Conservation (phyloP, 1,140 invertebrate genomes). For the Xylocopa sonorina region DNA sequence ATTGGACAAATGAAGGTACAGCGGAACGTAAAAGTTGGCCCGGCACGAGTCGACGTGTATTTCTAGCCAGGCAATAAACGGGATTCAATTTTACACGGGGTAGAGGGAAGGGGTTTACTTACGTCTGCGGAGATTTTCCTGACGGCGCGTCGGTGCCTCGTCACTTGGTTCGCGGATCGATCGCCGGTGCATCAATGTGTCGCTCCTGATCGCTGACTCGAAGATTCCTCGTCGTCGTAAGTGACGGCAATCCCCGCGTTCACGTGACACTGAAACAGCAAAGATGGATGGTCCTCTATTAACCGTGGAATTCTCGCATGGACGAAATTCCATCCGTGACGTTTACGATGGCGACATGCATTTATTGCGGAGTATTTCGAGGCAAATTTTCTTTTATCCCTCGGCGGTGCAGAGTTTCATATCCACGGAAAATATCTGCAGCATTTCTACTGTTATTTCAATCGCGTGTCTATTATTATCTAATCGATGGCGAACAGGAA, state of each 20-base stretch:
- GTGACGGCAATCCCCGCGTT: constrained; percentile 4
- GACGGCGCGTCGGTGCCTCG: constrained; percentile 33
- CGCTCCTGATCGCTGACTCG: constrained; percentile 42
- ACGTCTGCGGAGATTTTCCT: constrained; percentile 41
- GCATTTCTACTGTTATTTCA: too few species aligned
- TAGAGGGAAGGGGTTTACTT: constrained; percentile 21
- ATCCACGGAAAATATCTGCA: too few species aligned
- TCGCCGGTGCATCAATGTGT: constrained; percentile 46
- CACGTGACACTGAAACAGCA: constrained; percentile 44
- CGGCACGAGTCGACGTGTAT: background rate
- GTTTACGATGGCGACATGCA: too few species aligned
- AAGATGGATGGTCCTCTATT: constrained; percentile 34
- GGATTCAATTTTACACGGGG: background rate
- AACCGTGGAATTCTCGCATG: too few species aligned
- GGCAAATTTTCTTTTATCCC: too few species aligned
- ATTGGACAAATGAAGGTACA: too few species aligned
- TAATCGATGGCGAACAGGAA: too few species aligned
- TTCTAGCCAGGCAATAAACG: background rate
- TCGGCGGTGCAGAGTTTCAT: too few species aligned
- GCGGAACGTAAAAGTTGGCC: too few species aligned
- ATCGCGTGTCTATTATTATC: too few species aligned
- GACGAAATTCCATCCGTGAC: too few species aligned
- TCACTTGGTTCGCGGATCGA: constrained; percentile 46
- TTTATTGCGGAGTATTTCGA: too few species aligned
- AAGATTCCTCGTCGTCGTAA: constrained; percentile 36